Percentiles rank a stretch among this genome's conserved stretches.
These are phyloP conservation scores for Bubalus kerabau DNA, from an alignment of 2,113 vertebrate species.

Conservation along the genomic window DNA sequence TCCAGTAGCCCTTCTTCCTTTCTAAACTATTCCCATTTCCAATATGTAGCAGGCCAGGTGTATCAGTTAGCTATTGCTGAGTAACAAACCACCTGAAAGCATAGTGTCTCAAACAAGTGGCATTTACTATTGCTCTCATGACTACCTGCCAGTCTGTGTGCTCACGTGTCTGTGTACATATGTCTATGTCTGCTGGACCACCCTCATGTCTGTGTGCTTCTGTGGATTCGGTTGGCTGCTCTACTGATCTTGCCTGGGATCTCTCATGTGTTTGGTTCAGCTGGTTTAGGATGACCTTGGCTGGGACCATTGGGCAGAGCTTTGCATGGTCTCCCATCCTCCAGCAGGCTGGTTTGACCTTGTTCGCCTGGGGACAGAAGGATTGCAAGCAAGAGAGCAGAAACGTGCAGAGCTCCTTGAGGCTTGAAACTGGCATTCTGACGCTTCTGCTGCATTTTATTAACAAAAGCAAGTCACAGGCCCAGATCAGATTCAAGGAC, in stretches of 20 bases:
- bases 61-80: background rate
- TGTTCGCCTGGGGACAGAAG: background rate
- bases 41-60: background rate
- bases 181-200: background rate
- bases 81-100: background rate
- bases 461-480: background rate
- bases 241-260: background rate
- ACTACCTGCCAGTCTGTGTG: rapidly evolving
- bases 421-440: background rate
- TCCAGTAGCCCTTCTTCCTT: background rate
- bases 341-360: background rate
- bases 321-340: background rate
- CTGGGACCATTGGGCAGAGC: no score
- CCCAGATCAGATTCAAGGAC: background rate
- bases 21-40: background rate
- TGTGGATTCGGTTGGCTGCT: background rate
- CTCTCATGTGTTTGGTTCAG: background rate
- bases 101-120: background rate
- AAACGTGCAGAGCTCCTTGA: background rate
- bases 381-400: background rate
- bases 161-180: background rate
- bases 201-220: background rate
- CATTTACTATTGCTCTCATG: background rate
- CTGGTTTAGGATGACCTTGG: background rate
- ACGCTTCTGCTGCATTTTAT: background rate